Evolutionary conservation across 1,140 invertebrate species (phyloP), one percentile per base, ranked within the genome.

Genomic region (Trachymyrmex septentrionalis): DNA sequence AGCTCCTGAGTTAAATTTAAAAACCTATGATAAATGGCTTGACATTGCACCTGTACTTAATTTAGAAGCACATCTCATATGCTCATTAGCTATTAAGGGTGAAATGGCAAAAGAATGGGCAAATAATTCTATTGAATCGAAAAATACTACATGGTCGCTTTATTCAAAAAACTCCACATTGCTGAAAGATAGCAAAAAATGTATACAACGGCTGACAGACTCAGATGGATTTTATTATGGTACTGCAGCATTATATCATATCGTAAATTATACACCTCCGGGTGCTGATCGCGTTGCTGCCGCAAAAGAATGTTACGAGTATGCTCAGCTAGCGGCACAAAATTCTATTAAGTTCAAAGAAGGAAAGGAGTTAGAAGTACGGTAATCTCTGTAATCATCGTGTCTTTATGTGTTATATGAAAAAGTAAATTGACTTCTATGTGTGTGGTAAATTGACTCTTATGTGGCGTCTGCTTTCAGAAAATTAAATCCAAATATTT

Each of bases 261-360:
- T 95, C 12, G 93, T 95, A n/a, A 95, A 95, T 91, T 93, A 93
- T 76, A 93, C 93, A 12, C 94, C 94, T 4, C 93, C 92, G 89
- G 95, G 95, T 71, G 94, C 94, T 27, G 95, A 95, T 88, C 93
- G 94, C 93, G 94, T 95, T 2, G 92, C 92, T 44, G 94, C 95
- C 34, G 93, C 93, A 16, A 88, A 93, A 87, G 92, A 94, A 89
- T 95, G 95, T 91, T 94, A 93, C 44, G 78, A 50, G 7, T 91
- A 91, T 44, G 92, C 93, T n/a, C 86, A 93, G 44, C 21, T 89
- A n/a, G 81, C 80, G 1, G 71, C 59, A 24, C 57, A 85, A 63
- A 69, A 88, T 63, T 90, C 73, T n/a, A 85, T 44, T 0, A 63
- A 48, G 9, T 85, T 87, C 12, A 82, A 92, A 48, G 76, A 90